Conservation (phyloP, 2,888 invertebrate species). For the Leptogaster cylindrica region DNA sequence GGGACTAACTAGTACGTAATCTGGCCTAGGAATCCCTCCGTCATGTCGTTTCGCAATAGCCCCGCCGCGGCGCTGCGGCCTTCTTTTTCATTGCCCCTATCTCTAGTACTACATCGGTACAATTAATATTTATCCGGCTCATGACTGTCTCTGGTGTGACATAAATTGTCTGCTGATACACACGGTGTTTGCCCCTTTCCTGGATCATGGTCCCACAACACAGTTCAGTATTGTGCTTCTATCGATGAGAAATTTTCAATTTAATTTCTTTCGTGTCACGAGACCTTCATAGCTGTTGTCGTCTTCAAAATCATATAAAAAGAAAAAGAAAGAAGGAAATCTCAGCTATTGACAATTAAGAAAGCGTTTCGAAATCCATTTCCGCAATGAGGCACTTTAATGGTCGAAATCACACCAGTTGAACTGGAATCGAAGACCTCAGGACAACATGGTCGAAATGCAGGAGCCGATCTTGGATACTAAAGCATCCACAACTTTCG, state of each 20-base stretch:
- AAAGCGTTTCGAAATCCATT: constrained; percentile 5
- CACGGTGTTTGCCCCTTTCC: constrained; percentile 18
- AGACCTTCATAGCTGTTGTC: background rate
- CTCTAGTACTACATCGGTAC: too few species aligned
- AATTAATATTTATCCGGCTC: constrained; percentile 34
- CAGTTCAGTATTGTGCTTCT: background rate
- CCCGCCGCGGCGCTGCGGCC: too few species aligned
- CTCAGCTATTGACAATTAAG: constrained; percentile 13
- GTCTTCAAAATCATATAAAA: background rate
- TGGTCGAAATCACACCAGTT: background rate
- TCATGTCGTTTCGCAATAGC: too few species aligned
- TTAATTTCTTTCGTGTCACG: constrained; percentile 12
- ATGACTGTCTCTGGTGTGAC: constrained; percentile 20
- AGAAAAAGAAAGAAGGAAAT: constrained; percentile 1
- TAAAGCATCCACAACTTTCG: too few species aligned
- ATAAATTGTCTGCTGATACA: constrained; percentile 26
- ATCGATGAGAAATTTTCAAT: background rate
- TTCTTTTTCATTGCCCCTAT: too few species aligned
- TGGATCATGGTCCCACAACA: background rate
- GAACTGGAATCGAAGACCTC: background rate
- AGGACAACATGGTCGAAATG: background rate
- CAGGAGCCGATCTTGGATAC: too few species aligned
- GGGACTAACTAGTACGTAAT: too few species aligned
- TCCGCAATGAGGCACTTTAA: constrained; percentile 1
- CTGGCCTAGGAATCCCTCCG: too few species aligned